phyloP scores from a whole-genome alignment of 2,797 vertebrate species.

The Philypnodon macrostomus region DNA sequence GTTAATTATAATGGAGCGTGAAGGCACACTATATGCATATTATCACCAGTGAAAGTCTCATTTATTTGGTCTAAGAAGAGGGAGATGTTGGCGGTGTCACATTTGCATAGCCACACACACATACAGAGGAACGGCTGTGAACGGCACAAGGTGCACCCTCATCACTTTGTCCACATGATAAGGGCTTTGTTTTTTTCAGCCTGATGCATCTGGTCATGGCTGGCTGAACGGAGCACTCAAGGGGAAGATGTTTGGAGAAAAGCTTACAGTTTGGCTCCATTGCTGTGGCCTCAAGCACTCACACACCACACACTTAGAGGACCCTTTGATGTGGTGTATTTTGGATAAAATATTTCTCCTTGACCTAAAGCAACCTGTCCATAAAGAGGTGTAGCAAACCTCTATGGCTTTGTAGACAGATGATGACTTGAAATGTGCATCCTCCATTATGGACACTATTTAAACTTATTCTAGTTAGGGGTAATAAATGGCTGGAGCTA shows the following conservation, averaged over 20 bases:
- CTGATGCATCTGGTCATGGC: constrained; percentile 32
- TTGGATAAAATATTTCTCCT: neutral
- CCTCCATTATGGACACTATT: too few species aligned
- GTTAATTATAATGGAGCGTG: constrained; percentile 72
- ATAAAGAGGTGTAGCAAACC: neutral
- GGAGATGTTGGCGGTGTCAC: constrained; percentile 26
- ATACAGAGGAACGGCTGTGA: neutral
- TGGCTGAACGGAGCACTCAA: constrained; percentile 14
- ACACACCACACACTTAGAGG: neutral
- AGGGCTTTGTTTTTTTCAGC: constrained; percentile 32
- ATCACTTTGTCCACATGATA: constrained; percentile 34
- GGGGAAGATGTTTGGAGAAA: constrained; percentile 39
- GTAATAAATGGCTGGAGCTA: too few species aligned
- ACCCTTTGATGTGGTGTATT: constrained; percentile 1
- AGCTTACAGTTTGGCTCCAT: constrained; percentile 30
- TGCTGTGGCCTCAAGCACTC: constrained; percentile 3
- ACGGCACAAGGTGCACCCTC: constrained; percentile 36
- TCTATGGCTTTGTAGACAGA: neutral
- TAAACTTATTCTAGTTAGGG: too few species aligned
- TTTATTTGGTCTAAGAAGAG: constrained; percentile 60
- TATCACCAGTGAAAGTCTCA: constrained; percentile 62
- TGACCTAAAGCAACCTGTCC: neutral
- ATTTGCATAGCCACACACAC: constrained; percentile 38
- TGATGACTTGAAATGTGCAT: too few species aligned
- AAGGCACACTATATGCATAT: constrained; percentile 53